Evolutionary conservation across 2,888 invertebrate genomes (phyloP).

Genomic region (Gerris lacustris): DNA sequence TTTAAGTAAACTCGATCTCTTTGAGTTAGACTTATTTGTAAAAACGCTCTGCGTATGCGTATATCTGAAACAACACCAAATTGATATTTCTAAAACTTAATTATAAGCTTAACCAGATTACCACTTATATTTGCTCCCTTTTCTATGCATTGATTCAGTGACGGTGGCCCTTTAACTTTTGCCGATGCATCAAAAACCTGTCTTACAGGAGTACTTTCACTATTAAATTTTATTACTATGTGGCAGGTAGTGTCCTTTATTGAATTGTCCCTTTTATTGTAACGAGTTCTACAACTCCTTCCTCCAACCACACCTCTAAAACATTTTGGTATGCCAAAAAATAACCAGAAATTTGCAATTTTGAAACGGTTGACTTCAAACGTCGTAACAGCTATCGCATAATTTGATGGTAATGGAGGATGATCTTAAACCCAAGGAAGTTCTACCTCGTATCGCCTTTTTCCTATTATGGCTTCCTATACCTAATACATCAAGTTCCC

Average conservation of each 20-base stretch:
- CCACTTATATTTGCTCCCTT: background rate
- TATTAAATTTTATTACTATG: conserved; percentile 16
- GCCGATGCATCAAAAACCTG: conserved; percentile 17
- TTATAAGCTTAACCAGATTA: background rate
- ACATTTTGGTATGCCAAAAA: background rate
- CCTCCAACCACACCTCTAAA: conserved; percentile 15
- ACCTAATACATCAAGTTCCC: too few relatives aligned
- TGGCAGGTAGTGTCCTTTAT: conserved; percentile 16
- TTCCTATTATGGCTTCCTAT: background rate
- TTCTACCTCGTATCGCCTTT: conserved; percentile 9
- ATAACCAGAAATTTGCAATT: background rate
- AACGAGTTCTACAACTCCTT: conserved; percentile 16
- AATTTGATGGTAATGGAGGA: too few relatives aligned
- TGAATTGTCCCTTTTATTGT: background rate
- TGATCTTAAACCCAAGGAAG: conserved; percentile 16
- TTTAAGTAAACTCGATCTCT: too few relatives aligned
- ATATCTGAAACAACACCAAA: background rate
- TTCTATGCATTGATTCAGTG: background rate
- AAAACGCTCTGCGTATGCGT: too few relatives aligned
- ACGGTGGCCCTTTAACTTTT: background rate
- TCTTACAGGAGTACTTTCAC: conserved; percentile 9
- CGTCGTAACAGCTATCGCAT: conserved; percentile 1
- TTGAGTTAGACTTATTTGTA: too few relatives aligned
- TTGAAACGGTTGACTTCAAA: conserved; percentile 1
- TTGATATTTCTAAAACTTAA: background rate